Evolutionary conservation across 1,140 invertebrate genomes (phyloP), one percentile per base, ranked within the genome.

Genomic region (Drosophila setifemur): DNA sequence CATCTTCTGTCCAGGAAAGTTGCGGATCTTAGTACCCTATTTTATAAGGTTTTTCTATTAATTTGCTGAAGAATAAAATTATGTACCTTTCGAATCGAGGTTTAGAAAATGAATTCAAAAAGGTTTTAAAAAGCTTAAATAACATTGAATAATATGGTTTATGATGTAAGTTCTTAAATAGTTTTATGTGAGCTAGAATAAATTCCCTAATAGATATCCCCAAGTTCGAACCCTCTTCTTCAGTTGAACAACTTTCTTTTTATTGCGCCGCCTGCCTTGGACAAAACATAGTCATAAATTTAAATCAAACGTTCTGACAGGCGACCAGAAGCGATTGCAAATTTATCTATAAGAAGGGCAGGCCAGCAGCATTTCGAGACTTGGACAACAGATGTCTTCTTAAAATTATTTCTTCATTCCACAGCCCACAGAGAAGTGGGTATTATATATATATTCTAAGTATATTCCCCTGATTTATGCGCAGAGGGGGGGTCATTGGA

Each of bases 231-330:
- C 3, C 19, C 11, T 11, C 7, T 0, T 21, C 23, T 43, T 14
- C 8, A 11, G 8, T 8, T 7, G 6, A 6, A 3, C 7, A 9
- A 29, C n/a, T 23, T 31, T 31, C 18, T 60, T 61, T 64, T 66
- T 72, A 61, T 43, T 19, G 64, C 52, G 61, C 60, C 78, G 66
- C 71, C 45, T 76, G 68, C 28, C 42, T 45, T 39, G 73, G 77
- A 83, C 77, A 82, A 42, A 76, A 57, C 45, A 58, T 11, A 60
- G 67, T 77, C 73, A 82, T 82, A 83, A 82, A 82, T 82, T 82
- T 77, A 82, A 82, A 82, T 82, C 77, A 82, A 79, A 60, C 33
- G 33, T 31, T 49, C 54, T 81, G 77, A 83, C 78, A 83, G 78
- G 55, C 67, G 26, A 29, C 40, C 63, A 52, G 42, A 54, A 39